Evolutionary conservation across 2,888 invertebrate species (phyloP).

Genomic region (Polymixis lichenea): DNA sequence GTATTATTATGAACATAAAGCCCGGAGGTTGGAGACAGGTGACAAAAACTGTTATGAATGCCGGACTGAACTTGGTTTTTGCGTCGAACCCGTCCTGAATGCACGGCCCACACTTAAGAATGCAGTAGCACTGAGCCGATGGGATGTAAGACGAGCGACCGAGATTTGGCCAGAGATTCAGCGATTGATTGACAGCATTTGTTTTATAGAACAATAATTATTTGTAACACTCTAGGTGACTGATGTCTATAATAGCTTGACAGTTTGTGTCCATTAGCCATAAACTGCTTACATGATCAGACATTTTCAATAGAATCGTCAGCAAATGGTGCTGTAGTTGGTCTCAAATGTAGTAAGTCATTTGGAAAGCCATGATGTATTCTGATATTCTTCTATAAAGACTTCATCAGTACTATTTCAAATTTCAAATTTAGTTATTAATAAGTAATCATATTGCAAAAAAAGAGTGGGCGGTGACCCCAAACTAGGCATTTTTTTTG

Average conservation of each 20-base stretch:
- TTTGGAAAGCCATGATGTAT: background rate
- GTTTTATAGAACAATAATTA: background rate
- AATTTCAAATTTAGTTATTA: too few relatives aligned
- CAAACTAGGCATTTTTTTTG: too few relatives aligned
- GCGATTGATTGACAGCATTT: constrained; percentile 31
- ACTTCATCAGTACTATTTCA: too few relatives aligned
- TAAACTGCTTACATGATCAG: background rate
- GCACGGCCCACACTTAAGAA: constrained; percentile 78
- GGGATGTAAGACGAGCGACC: constrained; percentile 59
- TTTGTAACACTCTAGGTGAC: background rate
- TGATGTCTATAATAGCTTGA: background rate
- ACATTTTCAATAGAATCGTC: background rate
- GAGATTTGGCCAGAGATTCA: constrained; percentile 60
- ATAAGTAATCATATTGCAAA: too few relatives aligned
- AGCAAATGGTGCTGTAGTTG: background rate
- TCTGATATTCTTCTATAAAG: background rate
- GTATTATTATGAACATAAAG: constrained; percentile 78
- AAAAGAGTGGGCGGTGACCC: too few relatives aligned
- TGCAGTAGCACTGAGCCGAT: constrained; percentile 74
- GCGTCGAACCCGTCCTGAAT: constrained; percentile 82
- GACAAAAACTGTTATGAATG: constrained; percentile 88
- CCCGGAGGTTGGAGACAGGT: constrained; percentile 78
- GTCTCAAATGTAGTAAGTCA: background rate
- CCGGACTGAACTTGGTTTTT: constrained; percentile 81
- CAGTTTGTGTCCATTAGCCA: background rate